phyloP scores from a whole-genome alignment of 1,140 invertebrate species.

The Drosophila pruinosa region DNA sequence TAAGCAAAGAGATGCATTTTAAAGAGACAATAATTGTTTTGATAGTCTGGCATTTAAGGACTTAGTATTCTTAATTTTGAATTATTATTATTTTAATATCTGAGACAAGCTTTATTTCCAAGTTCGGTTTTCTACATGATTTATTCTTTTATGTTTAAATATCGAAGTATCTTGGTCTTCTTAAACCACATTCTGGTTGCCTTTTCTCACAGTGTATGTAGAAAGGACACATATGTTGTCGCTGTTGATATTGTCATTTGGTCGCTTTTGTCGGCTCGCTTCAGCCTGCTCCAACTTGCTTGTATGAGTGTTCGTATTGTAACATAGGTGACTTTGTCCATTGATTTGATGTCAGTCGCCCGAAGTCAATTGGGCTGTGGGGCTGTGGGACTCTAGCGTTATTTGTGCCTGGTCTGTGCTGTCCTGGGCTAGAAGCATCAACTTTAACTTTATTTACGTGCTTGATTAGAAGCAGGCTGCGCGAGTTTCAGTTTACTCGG shows the following conservation, averaged over 20 bases:
- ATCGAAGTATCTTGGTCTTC: too few species aligned
- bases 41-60: too few species aligned
- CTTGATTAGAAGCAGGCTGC: slow-evolving; percentile 68
- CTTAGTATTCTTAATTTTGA: too few species aligned
- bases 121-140: too few species aligned
- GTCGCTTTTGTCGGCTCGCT: slow-evolving; percentile 65
- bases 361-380: slow-evolving; percentile 43
- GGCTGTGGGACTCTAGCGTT: slow-evolving; percentile 1
- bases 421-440: slow-evolving; percentile 44
- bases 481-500: slow-evolving; percentile 10
- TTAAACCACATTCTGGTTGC: neutral
- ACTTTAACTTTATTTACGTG: slow-evolving; percentile 80
- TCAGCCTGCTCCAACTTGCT: neutral
- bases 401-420: slow-evolving; percentile 1
- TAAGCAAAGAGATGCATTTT: neutral
- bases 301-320: neutral
- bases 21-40: too few species aligned
- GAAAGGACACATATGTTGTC: slow-evolving; percentile 39
- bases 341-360: slow-evolving; percentile 62
- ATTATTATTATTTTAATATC: too few species aligned
- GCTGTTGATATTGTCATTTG: slow-evolving; percentile 66
- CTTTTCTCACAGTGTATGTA: slow-evolving; percentile 20
- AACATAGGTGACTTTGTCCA: slow-evolving; percentile 47
- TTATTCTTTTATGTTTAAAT: neutral
- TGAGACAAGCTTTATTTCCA: too few species aligned